A percentile compares a stretch with the other conserved stretches of the same genome.
These are phyloP conservation scores for Heliconius hewitsoni DNA, from an alignment of 1,140 invertebrate genomes.

Conservation along the genomic window DNA sequence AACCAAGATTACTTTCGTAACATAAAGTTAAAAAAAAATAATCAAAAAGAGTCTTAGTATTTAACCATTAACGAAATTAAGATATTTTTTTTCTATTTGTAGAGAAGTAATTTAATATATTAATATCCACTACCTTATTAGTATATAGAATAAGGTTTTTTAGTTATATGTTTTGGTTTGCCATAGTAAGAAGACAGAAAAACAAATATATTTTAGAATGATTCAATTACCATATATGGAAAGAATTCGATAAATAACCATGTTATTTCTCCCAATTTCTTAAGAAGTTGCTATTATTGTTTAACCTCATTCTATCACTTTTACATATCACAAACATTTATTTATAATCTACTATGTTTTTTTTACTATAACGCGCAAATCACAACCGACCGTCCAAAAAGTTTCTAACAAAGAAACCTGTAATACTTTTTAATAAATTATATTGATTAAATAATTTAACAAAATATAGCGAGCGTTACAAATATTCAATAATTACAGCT, in stretches of 20 bases:
- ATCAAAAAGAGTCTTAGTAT: too few relatives aligned
- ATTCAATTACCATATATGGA: background rate
- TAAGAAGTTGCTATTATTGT: background rate
- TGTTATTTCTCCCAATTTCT: background rate
- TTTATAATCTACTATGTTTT: background rate
- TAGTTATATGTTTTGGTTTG: too few relatives aligned
- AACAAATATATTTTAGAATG: background rate
- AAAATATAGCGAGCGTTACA: constrained; percentile 20
- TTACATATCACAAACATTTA: background rate
- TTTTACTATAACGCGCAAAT: background rate
- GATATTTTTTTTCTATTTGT: too few relatives aligned
- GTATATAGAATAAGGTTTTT: too few relatives aligned
- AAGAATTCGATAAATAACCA: background rate
- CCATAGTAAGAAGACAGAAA: background rate
- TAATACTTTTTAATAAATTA: background rate
- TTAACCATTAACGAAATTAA: too few relatives aligned
- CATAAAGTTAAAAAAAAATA: too few relatives aligned
- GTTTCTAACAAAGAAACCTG: background rate
- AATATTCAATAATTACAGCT: constrained; percentile 34
- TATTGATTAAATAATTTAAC: constrained; percentile 16
- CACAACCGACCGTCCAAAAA: background rate
- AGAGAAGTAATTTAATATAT: background rate
- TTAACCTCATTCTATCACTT: background rate
- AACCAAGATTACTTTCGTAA: too few relatives aligned
- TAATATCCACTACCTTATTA: background rate